Conservation (phyloP, 2,888 invertebrate genomes). For the Fragum fragum region DNA sequence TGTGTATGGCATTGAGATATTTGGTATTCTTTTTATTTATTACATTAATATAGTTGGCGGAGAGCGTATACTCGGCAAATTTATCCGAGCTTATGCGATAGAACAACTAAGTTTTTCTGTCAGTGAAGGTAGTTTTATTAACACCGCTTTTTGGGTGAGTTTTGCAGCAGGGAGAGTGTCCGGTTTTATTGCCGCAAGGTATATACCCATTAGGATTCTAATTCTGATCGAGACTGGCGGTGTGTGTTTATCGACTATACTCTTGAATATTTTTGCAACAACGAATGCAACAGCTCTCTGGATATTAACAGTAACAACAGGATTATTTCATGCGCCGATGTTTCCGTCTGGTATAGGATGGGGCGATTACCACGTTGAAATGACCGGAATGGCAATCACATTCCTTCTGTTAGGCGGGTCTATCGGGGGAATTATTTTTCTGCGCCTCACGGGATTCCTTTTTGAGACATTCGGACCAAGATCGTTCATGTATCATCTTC, state of each 20-base stretch:
- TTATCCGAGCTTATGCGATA: constrained; percentile 75
- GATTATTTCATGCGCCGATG: constrained; percentile 70
- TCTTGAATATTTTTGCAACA: constrained; percentile 68
- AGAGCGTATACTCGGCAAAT: constrained; percentile 74
- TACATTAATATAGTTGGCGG: constrained; percentile 75
- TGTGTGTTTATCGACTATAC: constrained; percentile 57
- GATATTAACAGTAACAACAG: constrained; percentile 69
- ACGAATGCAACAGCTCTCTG: constrained; percentile 67
- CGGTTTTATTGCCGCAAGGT: constrained; percentile 70
- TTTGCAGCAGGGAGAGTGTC: constrained; percentile 71
- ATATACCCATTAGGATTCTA: constrained; percentile 68
- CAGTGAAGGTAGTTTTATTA: constrained; percentile 70
- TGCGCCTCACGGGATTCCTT: constrained; percentile 72
- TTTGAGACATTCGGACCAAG: constrained; percentile 70
- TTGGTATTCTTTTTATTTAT: constrained; percentile 70
- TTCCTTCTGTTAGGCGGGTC: constrained; percentile 71
- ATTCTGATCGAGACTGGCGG: constrained; percentile 69
- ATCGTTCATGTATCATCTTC: constrained; percentile 69
- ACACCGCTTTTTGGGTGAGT: constrained; percentile 76
- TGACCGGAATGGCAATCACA: constrained; percentile 75
- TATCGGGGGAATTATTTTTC: constrained; percentile 71
- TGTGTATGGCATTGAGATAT: constrained; percentile 67
- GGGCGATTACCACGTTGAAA: constrained; percentile 73
- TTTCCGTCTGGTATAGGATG: constrained; percentile 77
- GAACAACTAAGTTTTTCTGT: constrained; percentile 72